Percentiles rank a stretch among this genome's conserved stretches.
These are phyloP conservation scores for Diarsia brunnea DNA, from an alignment of 2,888 invertebrate species.

Conservation along the genomic window DNA sequence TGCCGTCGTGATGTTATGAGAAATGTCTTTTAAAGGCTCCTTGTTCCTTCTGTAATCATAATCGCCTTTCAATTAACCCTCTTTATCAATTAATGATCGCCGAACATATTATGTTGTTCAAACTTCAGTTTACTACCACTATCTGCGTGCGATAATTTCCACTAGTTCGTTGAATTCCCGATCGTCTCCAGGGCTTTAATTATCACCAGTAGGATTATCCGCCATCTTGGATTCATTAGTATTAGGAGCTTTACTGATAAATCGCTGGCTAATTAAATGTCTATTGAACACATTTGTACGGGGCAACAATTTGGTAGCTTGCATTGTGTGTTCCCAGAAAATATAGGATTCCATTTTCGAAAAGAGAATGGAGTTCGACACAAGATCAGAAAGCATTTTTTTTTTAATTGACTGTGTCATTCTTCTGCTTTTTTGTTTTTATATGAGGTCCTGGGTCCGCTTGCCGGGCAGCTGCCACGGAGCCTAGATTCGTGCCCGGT, in stretches of 20 bases:
- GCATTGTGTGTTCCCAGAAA: neutral
- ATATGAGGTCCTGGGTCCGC: too few relatives aligned
- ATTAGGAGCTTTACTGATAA: slow-evolving; percentile 55
- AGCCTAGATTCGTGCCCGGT: too few relatives aligned
- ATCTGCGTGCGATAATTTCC: slow-evolving; percentile 52
- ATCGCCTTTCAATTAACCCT: slow-evolving; percentile 29
- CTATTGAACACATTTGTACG: slow-evolving; percentile 45
- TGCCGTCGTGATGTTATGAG: too few relatives aligned
- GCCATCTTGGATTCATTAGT: slow-evolving; percentile 64
- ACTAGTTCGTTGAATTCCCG: slow-evolving; percentile 52
- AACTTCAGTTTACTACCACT: slow-evolving; percentile 44
- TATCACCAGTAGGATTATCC: slow-evolving; percentile 61
- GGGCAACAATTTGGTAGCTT: slow-evolving; percentile 23
- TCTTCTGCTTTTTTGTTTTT: too few relatives aligned
- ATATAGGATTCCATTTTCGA: neutral
- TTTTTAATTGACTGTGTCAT: neutral
- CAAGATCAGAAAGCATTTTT: neutral
- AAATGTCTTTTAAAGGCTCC: too few relatives aligned
- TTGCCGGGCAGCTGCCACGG: too few relatives aligned
- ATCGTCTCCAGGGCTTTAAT: slow-evolving; percentile 54
- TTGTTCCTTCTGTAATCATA: neutral
- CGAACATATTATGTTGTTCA: slow-evolving; percentile 38
- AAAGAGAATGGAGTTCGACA: neutral
- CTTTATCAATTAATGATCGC: slow-evolving; percentile 40
- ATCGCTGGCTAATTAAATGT: slow-evolving; percentile 58